Conservation (phyloP, 2,888 invertebrate genomes). For the Polydrusus pterygomalis region DNA sequence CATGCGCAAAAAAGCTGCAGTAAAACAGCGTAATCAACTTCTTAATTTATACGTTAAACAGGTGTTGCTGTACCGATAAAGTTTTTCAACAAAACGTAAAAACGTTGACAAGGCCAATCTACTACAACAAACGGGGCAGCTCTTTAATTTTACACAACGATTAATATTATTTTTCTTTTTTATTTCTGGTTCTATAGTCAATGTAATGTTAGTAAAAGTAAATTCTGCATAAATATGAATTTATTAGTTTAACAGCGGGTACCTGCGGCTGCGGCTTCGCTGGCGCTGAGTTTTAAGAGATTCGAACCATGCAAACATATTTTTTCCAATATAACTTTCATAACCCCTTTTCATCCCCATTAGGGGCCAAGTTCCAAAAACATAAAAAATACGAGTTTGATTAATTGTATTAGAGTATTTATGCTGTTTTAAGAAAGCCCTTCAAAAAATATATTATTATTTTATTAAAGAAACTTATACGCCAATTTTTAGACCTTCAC, state of each 20-base stretch:
- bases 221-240: conserved; percentile 20
- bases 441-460: no score
- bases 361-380: no score
- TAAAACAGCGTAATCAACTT: conserved; percentile 26
- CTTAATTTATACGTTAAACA: conserved; percentile 42
- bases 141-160: conserved; percentile 26
- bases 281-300: no score
- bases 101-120: conserved; percentile 39
- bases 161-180: conserved; percentile 31
- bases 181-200: conserved; percentile 26
- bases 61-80: conserved; percentile 38
- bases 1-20: conserved; percentile 31
- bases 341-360: no score
- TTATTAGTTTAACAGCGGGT: neutral
- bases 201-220: conserved; percentile 32
- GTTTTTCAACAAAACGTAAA: conserved; percentile 35
- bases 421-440: no score
- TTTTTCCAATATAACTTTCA: no score
- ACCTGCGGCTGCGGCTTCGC: no score
- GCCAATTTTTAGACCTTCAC: no score
- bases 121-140: conserved; percentile 33
- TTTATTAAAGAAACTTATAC: no score
- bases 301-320: no score
- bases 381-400: no score
- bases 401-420: no score